Evolutionary conservation across 2,888 invertebrate genomes (phyloP), one percentile per base, ranked within the genome.

Genomic region (Thysanoteuthis rhombus): DNA sequence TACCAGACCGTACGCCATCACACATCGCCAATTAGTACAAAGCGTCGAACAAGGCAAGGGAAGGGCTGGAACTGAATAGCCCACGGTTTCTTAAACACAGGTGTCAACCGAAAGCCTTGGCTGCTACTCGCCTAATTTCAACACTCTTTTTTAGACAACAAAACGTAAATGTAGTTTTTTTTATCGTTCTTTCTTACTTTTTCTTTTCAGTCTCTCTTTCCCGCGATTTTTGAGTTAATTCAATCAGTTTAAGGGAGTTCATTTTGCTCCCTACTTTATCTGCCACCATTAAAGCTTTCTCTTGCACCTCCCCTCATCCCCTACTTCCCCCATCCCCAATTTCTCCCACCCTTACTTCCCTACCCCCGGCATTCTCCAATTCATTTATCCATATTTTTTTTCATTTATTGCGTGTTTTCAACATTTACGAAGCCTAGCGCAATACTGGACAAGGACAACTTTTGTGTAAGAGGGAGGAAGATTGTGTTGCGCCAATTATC

Each of bases 71-170:
- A 16, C n/a, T 75, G 75, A 75, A 75, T 75, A 75, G n/a, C 75
- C 75, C n/a, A n/a, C 75, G 75, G 75, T 75, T 75, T 75, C 75
- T 75, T 75, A 75, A 75, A 75, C 75, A 75, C 75, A 75, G 75
- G 75, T 75, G 75, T 75, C 75, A 75, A 8, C n/a, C 75, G 2
- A 6, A 75, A 32, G n/a, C n/a, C 75, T 2, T 75, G 12, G n/a
- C 36, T n/a, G n/a, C n/a, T 75, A n/a, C 75, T 75, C 75, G 6
- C 75, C 10, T 16, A 75, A 75, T 75, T 75, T 75, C 75, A 75
- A 75, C 75, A 36, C 75, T 36, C 75, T 75, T 75, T 75, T 10
- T 75, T 75, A 8, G 25, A n/a, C 75, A 75, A n/a, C n/a, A n/a
- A n/a, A 75, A 75, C 75, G 75, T n/a, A n/a, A 36, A 12, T n/a